phyloP scores from a whole-genome alignment of 2,888 invertebrate species.

The Toxonevra muliebris region DNA sequence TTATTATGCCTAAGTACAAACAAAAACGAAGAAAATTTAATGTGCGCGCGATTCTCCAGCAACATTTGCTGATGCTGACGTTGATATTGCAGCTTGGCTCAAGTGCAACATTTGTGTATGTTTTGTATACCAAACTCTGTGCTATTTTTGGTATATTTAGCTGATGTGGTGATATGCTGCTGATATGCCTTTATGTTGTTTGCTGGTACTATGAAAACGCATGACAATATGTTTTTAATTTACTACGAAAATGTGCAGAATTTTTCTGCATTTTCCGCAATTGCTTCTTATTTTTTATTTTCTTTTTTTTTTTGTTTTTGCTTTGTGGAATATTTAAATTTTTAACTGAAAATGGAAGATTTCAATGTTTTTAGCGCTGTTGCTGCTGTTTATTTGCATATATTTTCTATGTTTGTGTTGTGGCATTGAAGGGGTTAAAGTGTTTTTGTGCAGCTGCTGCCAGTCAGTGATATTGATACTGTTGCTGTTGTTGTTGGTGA shows the following conservation, averaged over 20 bases:
- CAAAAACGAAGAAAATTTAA: too few species aligned
- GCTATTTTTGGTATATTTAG: slow-evolving; percentile 27
- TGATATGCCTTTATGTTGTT: slow-evolving; percentile 15
- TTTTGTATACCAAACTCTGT: slow-evolving; percentile 20
- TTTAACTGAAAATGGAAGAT: slow-evolving; percentile 19
- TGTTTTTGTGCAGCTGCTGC: slow-evolving; percentile 35
- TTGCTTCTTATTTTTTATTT: slow-evolving; percentile 14
- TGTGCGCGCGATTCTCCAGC: too few species aligned
- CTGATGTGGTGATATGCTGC: slow-evolving; percentile 6
- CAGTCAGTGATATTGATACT: not conserved
- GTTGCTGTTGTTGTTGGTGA: not conserved
- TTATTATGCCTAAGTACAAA: slow-evolving; percentile 17
- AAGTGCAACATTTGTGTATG: not conserved
- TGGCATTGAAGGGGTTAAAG: slow-evolving; percentile 43
- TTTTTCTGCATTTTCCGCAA: slow-evolving; percentile 41
- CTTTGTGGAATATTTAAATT: too few species aligned
- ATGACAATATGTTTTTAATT: slow-evolving; percentile 65
- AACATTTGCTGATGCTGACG: too few species aligned
- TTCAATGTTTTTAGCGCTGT: slow-evolving; percentile 28
- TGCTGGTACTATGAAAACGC: slow-evolving; percentile 30
- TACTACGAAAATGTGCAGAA: slow-evolving; percentile 49
- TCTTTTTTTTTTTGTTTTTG: slow-evolving; percentile 11
- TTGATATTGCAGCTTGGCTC: too few species aligned
- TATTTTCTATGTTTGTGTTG: slow-evolving; percentile 4
- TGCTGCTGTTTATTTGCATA: slow-evolving; percentile 1